Evolutionary conservation across 2,888 invertebrate species (phyloP).

Genomic region (Dorcus hopei): DNA sequence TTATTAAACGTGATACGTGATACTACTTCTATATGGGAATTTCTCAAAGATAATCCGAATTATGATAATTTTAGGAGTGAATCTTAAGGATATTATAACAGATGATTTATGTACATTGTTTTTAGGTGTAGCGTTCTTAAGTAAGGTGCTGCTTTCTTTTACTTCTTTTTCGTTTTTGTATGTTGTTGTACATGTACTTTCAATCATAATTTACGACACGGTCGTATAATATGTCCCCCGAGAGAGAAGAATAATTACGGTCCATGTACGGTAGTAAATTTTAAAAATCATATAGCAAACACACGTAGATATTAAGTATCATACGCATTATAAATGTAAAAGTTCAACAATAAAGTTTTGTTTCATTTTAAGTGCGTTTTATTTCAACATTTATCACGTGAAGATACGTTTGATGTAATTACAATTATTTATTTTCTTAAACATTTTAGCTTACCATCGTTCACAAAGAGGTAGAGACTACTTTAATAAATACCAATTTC

Average conservation of each 20-base stretch:
- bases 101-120: conserved; percentile 6
- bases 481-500: too few species aligned
- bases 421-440: too few species aligned
- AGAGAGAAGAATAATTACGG: conserved; percentile 18
- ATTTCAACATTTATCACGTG: neutral
- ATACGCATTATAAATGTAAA: conserved; percentile 39
- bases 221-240: conserved; percentile 17
- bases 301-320: conserved; percentile 23
- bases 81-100: conserved; percentile 7
- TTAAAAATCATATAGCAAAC: conserved; percentile 27
- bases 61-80: conserved; percentile 15
- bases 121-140: conserved; percentile 9
- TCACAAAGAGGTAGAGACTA: too few species aligned
- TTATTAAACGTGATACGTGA: conserved; percentile 25
- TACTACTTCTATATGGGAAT: conserved; percentile 25
- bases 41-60: conserved; percentile 29
- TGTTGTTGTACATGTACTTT: conserved; percentile 8
- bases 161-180: conserved; percentile 4
- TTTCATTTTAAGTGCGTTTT: conserved; percentile 18
- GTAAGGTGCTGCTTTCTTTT: conserved; percentile 10
- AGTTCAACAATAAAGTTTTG: conserved; percentile 35
- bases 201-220: conserved; percentile 16
- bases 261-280: conserved; percentile 26
- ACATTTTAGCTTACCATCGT: too few species aligned
- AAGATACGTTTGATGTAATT: too few species aligned